phyloP scores from a whole-genome alignment of 2,888 invertebrate species.

The Dolichopus griseipennis region DNA sequence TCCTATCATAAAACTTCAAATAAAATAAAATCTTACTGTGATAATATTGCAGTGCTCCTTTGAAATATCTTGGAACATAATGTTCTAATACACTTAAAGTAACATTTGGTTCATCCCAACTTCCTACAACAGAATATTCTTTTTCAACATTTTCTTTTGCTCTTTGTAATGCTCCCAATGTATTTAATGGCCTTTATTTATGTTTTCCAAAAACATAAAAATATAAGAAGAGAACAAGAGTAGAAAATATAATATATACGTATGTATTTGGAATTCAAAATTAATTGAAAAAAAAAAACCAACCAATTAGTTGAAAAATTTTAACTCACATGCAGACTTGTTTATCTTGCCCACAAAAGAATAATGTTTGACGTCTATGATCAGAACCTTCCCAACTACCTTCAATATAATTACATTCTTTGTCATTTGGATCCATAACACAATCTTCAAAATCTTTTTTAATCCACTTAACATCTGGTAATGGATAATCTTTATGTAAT shows the following conservation, averaged over 20 bases:
- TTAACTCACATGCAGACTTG: conserved; percentile 63
- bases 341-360: conserved; percentile 81
- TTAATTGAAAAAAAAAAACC: background rate
- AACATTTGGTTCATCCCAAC: background rate
- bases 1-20: too few species aligned
- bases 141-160: background rate
- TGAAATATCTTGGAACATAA: background rate
- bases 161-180: background rate
- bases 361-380: conserved; percentile 73
- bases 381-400: conserved; percentile 73
- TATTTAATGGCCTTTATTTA: background rate
- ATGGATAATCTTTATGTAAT: conserved; percentile 62
- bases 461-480: conserved; percentile 69
- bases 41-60: background rate
- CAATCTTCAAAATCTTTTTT: conserved; percentile 77
- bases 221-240: too few species aligned
- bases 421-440: conserved; percentile 69
- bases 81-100: background rate
- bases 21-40: background rate
- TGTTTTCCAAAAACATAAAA: too few species aligned
- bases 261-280: too few species aligned
- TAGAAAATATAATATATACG: too few species aligned
- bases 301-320: background rate
- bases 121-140: background rate
- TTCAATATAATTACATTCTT: conserved; percentile 68